Base-by-base conservation (phyloP, 2,797 vertebrate genomes). In the Alfaro cultratus region DNA sequence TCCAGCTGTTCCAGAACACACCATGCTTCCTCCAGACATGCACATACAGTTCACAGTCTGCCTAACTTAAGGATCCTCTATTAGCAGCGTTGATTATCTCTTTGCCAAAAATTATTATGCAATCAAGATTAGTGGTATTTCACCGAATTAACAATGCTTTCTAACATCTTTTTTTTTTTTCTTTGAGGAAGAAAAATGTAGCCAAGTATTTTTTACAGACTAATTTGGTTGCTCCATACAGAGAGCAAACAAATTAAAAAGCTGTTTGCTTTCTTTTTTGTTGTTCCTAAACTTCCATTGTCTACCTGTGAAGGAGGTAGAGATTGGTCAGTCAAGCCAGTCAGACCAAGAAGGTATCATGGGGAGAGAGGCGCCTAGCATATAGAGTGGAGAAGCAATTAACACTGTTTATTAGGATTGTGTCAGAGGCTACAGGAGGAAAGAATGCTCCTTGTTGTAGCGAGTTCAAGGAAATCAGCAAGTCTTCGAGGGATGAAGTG, bases 1-100 rank as follows among this genome's bases (percentile, higher is more conserved):
- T 89, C 88, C 91, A 92, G 89, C 87, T 95, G 92, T 94, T 94
- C 94, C 93, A 91, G 91, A 87, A 93, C 90, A 89, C 88, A 85
- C 88, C 87, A 85, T 36, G 79, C 83, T 90, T 87, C 76, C 74
- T 85, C 79, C 81, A 84, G 78, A 91, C 81, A 90, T 86, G 88
- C 79, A 78, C 83, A 87, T 78, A 81, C 83, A 89, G 79, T 81
- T 87, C 76, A 80, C 72, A 76, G 79, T 86, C 73, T 80, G 29
- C 85, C 75, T 79, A 83, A 76, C 71, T 86, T 88, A 74, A 82
- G 75, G 80, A 75, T 78, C 80, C 23, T 26, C 41, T 45, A 64
- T 45, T 53, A 41, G 79, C 34, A 83, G 72, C 83, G 80, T 82
- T 73, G 71, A 80, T 67, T 76, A 67, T 60, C 79, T 36, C 36